Evolutionary conservation across 2,113 vertebrate genomes (phyloP).

Genomic region (Romanogobio albipinnatus): DNA sequence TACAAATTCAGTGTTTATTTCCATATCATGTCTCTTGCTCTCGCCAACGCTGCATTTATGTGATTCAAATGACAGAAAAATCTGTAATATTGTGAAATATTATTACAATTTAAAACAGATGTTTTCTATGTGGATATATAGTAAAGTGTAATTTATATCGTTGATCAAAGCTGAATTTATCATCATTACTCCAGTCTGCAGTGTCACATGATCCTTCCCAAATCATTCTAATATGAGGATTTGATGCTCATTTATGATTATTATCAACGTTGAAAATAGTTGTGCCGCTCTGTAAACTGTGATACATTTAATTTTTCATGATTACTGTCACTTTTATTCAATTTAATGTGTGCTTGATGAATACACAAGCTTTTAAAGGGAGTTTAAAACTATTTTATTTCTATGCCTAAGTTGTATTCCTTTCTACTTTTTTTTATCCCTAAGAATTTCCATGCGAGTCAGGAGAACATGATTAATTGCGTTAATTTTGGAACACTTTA

Average conservation of each 20-base stretch:
- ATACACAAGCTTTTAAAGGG: background rate
- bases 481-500: background rate
- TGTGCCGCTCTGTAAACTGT: no score
- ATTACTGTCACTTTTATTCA: no score
- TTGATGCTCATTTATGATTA: no score
- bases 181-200: background rate
- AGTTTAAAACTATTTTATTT: background rate
- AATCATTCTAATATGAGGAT: accelerated
- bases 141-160: background rate
- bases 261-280: no score
- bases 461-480: background rate
- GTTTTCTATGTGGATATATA: background rate
- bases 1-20: background rate
- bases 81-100: background rate
- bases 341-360: background rate
- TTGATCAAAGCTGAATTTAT: background rate
- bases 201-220: background rate
- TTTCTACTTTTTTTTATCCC: background rate
- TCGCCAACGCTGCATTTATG: background rate
- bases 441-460: background rate
- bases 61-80: background rate
- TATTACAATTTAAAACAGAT: background rate
- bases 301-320: no score
- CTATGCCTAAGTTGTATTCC: background rate
- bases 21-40: background rate